Evolutionary conservation across 92 coral and sea anemone genomes (phyloP).

Genomic region (Siderastrea radians): DNA sequence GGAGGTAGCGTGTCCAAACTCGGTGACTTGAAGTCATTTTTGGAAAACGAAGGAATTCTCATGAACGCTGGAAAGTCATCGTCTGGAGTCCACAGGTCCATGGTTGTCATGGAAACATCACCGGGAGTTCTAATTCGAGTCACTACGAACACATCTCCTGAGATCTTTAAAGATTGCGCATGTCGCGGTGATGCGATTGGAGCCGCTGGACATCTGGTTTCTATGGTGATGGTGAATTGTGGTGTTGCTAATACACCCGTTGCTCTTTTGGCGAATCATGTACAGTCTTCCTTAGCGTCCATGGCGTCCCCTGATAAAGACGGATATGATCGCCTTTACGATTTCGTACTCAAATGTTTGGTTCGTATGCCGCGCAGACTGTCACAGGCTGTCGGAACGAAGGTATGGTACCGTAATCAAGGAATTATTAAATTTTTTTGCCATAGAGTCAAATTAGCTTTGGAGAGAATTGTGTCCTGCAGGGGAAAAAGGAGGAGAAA

Average conservation of each 20-base stretch:
- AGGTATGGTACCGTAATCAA: slow-evolving; percentile 52
- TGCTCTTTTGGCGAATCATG: slow-evolving; percentile 85
- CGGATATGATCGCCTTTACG: slow-evolving; percentile 42
- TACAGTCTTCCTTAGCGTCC: slow-evolving; percentile 68
- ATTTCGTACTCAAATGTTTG: slow-evolving; percentile 82
- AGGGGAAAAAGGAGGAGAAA: too few relatives aligned
- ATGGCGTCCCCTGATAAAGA: slow-evolving; percentile 35
- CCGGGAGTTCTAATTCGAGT: slow-evolving; percentile 73
- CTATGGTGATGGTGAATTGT: slow-evolving; percentile 86
- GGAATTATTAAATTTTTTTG: too few relatives aligned
- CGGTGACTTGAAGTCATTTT: slow-evolving; percentile 82
- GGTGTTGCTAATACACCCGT: slow-evolving; percentile 84
- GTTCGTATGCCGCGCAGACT: slow-evolving; percentile 78
- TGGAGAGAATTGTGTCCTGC: too few relatives aligned
- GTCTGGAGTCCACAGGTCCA: background rate
- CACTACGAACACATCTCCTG: slow-evolving; percentile 71
- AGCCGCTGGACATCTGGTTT: slow-evolving; percentile 87
- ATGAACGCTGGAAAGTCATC: slow-evolving; percentile 25
- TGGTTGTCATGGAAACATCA: slow-evolving; percentile 74
- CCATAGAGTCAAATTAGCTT: too few relatives aligned
- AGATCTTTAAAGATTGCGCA: slow-evolving; percentile 63
- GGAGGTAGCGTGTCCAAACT: slow-evolving; percentile 59
- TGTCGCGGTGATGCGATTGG: slow-evolving; percentile 72
- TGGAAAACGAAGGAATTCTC: slow-evolving; percentile 61
- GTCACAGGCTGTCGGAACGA: slow-evolving; percentile 75